Base-by-base conservation (phyloP, 2,888 invertebrate genomes). In the Ellobium chinense region DNA sequence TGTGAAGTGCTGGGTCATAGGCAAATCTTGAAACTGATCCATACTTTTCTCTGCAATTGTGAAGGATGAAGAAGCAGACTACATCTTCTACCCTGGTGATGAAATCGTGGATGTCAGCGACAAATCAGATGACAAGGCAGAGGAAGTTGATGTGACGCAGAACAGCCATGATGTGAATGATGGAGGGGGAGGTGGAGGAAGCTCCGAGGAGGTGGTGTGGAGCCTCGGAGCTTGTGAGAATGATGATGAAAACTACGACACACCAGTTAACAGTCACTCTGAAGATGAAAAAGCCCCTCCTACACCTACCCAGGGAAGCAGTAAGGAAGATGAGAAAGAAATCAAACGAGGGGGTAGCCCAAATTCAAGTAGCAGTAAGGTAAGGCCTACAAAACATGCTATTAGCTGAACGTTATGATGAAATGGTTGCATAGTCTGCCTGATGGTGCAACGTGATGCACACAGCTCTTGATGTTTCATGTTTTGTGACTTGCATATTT, bases 11-110 rank as follows among this genome's bases (percentile, higher is more conserved):
- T n/a, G n/a, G n/a, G n/a, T n/a, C n/a, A n/a, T n/a, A n/a, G n/a
- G n/a, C n/a, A n/a, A n/a, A n/a, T n/a, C n/a, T n/a, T n/a, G n/a
- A n/a, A n/a, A n/a, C n/a, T n/a, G n/a, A n/a, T n/a, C n/a, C n/a
- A n/a, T n/a, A n/a, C n/a, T n/a, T n/a, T n/a, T n/a, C n/a, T n/a
- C n/a, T n/a, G n/a, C n/a, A n/a, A n/a, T 58, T 21, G 34, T 54
- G 0, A 65, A 83, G 83, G 83, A 83, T 79, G 83, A 83, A 37
- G 83, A 83, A 31, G 81, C 79, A 37, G 83, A 83, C 63, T 83
- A 81, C 66, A 24, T 81, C 4, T 79, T 81, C 46, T 83, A 54
- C 65, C 83, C 81, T 39, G 77, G 62, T 37, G 72, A 56, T 36
- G 58, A 78, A 29, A 56, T n/a, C 18, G 54, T 63, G 29, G 81